These are phyloP conservation scores for Pentalonia nigronervosa DNA, from an alignment of 1,140 invertebrate genomes.

Conservation along the genomic window DNA sequence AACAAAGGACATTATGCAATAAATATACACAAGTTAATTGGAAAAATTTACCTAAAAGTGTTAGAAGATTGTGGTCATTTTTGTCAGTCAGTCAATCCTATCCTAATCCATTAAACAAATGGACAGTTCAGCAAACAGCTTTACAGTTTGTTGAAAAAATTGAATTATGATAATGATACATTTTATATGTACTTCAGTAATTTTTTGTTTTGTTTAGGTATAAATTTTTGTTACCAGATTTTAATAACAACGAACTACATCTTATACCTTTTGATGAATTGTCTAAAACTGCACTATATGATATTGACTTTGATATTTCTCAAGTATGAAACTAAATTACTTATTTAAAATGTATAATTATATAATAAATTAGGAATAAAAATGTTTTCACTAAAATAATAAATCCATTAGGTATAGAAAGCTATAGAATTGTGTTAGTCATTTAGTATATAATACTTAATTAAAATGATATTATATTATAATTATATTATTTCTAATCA, in stretches of 20 bases:
- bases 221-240: constrained; percentile 33
- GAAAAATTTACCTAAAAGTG: constrained; percentile 37
- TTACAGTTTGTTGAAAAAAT: constrained; percentile 9
- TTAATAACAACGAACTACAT: constrained; percentile 37
- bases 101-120: constrained; percentile 3
- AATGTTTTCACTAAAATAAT: not conserved
- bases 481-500: not conserved
- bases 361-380: not conserved
- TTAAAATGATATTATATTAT: no score
- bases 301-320: constrained; percentile 26
- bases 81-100: constrained; percentile 5
- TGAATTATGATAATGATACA: not conserved
- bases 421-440: not conserved
- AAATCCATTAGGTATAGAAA: not conserved
- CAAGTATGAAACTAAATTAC: constrained; percentile 15
- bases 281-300: constrained; percentile 12
- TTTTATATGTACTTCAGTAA: not conserved
- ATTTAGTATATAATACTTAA: not conserved
- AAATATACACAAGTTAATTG: not conserved
- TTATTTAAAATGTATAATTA: not conserved
- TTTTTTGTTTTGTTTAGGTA: constrained; percentile 28
- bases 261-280: constrained; percentile 32
- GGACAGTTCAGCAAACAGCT: constrained; percentile 21
- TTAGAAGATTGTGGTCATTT: constrained; percentile 41
- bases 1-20: not conserved